Evolutionary conservation across 1,140 invertebrate species (phyloP), one percentile per base, ranked within the genome.

Genomic region (Drosophila lacertosa): DNA sequence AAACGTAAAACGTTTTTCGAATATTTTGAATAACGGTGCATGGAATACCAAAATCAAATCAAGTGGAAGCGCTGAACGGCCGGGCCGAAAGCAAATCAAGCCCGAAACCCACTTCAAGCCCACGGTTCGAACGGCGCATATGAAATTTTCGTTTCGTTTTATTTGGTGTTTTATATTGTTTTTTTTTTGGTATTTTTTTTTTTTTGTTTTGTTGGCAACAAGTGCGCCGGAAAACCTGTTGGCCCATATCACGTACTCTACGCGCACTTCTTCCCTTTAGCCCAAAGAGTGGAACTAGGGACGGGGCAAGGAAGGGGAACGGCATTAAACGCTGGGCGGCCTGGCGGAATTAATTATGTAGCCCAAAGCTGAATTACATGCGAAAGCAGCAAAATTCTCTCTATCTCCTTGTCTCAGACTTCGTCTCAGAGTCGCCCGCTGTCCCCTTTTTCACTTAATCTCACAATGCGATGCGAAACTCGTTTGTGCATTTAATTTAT

Each of bases 1-100:
- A 15, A 10, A 48, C 53, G 48, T 77, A 82, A 88, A 88, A 88
- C 82, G 82, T 88, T 88, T 88, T 82, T 89, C 83, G 82, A 88
- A 88, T 88, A 78, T 88, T 88, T 88, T 82, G 82, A 88, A 88
- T 88, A 88, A 88, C 82, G 82, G 82, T 88, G 86, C 83, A 72
- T 88, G 74, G 77, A 86, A 88, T 88, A 88, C 82, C 82, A 88
- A 88, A 86, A 88, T 88, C 83, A 88, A 88, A 88, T 88, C 82
- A 88, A 88, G 77, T 88, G 82, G 82, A 88, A 88, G 74, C 68
- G 64, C 76, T 72, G 78, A 39, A 35, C 64, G 77, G 68, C 50
- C 63, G 59, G 58, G 39, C 26, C 26, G 42, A 68, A 68, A 29
- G 22, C 26, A 29, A 60, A 44, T 37, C 42, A 18, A 37, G 20